Conservation (phyloP, 2,888 invertebrate species). For the Phalangium opilio region DNA sequence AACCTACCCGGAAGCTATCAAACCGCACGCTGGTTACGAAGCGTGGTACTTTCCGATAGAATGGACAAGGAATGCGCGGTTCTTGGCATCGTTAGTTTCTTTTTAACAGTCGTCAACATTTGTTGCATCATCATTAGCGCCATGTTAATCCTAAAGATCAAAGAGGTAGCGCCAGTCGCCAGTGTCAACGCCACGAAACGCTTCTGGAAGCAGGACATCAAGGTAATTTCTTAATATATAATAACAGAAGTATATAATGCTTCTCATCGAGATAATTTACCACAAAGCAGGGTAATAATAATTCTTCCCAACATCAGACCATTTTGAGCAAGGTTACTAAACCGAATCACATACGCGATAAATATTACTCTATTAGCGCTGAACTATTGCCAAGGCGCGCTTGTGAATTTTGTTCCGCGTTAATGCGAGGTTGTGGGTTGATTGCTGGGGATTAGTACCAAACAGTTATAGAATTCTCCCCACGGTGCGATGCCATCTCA, state of each 20-base stretch:
- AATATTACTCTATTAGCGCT: too few species aligned
- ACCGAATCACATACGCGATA: too few species aligned
- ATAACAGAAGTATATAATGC: not conserved
- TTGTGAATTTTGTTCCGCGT: too few species aligned
- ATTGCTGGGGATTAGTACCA: too few species aligned
- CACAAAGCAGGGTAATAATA: too few species aligned
- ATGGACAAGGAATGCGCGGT: conserved; percentile 58
- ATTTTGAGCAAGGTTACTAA: too few species aligned
- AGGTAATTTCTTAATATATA: conserved; percentile 35
- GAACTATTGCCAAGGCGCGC: too few species aligned
- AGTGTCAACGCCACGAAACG: conserved; percentile 50
- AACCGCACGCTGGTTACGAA: conserved; percentile 23
- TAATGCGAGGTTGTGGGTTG: too few species aligned
- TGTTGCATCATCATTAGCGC: conserved; percentile 50
- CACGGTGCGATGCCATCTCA: too few species aligned
- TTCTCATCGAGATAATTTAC: too few species aligned
- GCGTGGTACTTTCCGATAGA: conserved; percentile 52
- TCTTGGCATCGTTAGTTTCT: conserved; percentile 62
- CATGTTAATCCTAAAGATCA: conserved; percentile 39
- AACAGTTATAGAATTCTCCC: too few species aligned
- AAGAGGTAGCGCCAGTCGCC: conserved; percentile 66
- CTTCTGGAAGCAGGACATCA: conserved; percentile 67
- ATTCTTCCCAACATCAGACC: too few species aligned
- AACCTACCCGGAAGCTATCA: not conserved
- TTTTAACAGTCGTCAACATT: conserved; percentile 63